Percentiles rank a stretch among this genome's conserved stretches.
Conservation (phyloP, 2,113 vertebrate genomes). For the Trematomus loennbergii region DNA sequence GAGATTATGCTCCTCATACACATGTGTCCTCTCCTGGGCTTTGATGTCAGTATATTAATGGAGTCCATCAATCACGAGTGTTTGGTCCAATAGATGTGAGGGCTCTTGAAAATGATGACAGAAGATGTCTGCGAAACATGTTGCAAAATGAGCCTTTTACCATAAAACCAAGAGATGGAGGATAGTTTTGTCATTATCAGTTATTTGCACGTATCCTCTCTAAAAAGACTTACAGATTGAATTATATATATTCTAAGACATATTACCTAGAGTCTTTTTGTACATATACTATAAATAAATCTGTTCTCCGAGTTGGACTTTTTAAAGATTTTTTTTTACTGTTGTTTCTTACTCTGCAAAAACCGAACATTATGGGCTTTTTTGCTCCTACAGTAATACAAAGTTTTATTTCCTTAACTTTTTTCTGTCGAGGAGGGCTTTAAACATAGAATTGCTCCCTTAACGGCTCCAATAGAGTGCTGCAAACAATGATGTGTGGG, state of each 20-base stretch:
- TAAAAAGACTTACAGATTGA: not conserved
- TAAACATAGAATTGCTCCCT: not conserved
- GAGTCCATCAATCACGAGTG: slow-evolving; percentile 62
- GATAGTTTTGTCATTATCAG: too few relatives aligned
- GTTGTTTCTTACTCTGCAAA: not conserved
- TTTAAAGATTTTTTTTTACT: not conserved
- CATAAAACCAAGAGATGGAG: not conserved
- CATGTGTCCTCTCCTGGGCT: slow-evolving; percentile 59
- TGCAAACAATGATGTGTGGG: too few relatives aligned
- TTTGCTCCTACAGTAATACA: not conserved
- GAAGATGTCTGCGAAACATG: slow-evolving; percentile 21
- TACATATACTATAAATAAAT: not conserved
- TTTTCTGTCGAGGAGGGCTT: not conserved
- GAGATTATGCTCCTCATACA: slow-evolving; percentile 55
- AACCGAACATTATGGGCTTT: not conserved
- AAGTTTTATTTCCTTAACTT: not conserved
- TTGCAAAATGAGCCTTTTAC: slow-evolving; percentile 20
- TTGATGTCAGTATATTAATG: slow-evolving; percentile 69
- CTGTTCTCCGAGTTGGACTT: not conserved
- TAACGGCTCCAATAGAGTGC: too few relatives aligned
- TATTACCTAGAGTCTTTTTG: not conserved
- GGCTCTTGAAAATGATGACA: slow-evolving; percentile 37
- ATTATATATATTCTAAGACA: not conserved
- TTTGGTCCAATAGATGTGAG: slow-evolving; percentile 36
- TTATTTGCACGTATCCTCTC: too few relatives aligned